These are phyloP conservation scores for Zelostemma sp. DNA, from an alignment of 1,140 invertebrate genomes.

Conservation along the genomic window DNA sequence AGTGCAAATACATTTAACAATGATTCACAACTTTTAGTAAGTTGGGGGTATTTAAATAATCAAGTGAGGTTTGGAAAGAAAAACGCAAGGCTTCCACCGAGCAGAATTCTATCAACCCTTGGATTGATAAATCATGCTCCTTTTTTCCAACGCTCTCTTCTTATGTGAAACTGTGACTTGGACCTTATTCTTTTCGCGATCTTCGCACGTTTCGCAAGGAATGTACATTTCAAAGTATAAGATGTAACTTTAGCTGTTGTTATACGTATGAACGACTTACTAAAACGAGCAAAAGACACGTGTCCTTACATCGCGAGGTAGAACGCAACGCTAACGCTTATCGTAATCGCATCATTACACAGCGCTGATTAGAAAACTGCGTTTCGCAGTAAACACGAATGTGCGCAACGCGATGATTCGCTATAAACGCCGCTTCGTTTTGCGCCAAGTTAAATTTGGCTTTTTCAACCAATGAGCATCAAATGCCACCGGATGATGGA, in stretches of 20 bases:
- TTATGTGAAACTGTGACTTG: constrained; percentile 13
- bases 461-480: too few relatives aligned
- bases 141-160: too few relatives aligned
- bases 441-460: not conserved
- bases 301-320: constrained; percentile 10
- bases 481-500: too few relatives aligned
- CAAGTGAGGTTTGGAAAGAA: too few relatives aligned
- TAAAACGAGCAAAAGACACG: not conserved
- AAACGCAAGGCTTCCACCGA: too few relatives aligned
- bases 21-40: too few relatives aligned
- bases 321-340: not conserved
- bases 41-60: too few relatives aligned
- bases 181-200: constrained; percentile 20
- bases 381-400: not conserved
- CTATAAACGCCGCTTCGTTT: constrained; percentile 1
- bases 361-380: not conserved
- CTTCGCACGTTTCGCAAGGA: constrained; percentile 13
- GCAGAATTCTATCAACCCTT: too few relatives aligned
- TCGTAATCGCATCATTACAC: constrained; percentile 10
- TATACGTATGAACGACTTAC: not conserved
- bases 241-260: constrained; percentile 59
- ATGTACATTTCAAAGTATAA: constrained; percentile 60
- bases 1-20: too few relatives aligned
- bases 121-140: too few relatives aligned
- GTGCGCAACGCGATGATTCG: not conserved